phyloP scores from a whole-genome alignment of 2,797 vertebrate species.

The Myripristis murdjan region DNA sequence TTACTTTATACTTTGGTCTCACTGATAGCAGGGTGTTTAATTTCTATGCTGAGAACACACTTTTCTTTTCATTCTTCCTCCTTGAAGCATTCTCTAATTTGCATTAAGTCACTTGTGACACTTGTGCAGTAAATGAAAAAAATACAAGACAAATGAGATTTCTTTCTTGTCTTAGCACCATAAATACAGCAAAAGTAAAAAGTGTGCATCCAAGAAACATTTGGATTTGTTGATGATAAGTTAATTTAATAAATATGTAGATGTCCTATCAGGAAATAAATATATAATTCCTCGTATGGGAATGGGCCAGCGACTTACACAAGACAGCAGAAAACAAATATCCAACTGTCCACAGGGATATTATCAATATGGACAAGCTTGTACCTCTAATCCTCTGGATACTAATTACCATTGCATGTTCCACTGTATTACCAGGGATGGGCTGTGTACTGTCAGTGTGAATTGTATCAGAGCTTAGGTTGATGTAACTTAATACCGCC shows the following conservation, averaged over 20 bases:
- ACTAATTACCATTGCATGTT: slow-evolving; percentile 6
- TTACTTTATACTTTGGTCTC: neutral
- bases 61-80: neutral
- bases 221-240: neutral
- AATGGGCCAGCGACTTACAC: slow-evolving; percentile 5
- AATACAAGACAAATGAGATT: too few species aligned
- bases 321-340: slow-evolving; percentile 2
- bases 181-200: slow-evolving; percentile 15
- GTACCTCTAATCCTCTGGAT: slow-evolving; percentile 1
- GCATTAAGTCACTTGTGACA: slow-evolving; percentile 29
- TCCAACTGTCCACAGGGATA: neutral
- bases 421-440: slow-evolving; percentile 24
- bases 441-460: slow-evolving; percentile 4
- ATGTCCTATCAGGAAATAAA: neutral
- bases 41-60: slow-evolving; percentile 1
- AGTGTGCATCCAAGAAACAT: neutral
- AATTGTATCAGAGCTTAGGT: neutral
- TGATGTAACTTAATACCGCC: slow-evolving; percentile 13
- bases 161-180: too few species aligned
- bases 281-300: neutral
- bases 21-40: neutral
- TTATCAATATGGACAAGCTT: slow-evolving; percentile 6
- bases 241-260: neutral
- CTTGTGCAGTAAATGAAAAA: too few species aligned
- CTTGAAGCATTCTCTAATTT: slow-evolving; percentile 12